phyloP scores from a whole-genome alignment of 2,797 vertebrate genomes.

The Poecilia picta region DNA sequence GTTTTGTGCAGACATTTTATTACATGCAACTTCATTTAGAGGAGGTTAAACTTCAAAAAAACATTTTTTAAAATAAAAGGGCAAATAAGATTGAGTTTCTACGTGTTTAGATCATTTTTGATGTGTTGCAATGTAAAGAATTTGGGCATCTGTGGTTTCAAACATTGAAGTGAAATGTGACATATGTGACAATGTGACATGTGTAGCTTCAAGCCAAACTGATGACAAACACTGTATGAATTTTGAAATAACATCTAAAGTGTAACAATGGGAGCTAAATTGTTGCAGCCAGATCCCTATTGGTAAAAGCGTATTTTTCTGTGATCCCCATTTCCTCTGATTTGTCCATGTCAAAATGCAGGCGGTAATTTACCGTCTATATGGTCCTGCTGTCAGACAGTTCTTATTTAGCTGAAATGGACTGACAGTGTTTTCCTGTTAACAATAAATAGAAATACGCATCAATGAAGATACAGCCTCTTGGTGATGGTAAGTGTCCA shows the following conservation, averaged over 20 bases:
- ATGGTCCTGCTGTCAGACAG: constrained; percentile 31
- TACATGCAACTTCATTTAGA: not conserved
- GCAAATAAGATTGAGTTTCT: not conserved
- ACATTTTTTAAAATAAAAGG: not conserved
- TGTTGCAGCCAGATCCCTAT: not conserved
- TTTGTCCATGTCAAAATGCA: constrained; percentile 11
- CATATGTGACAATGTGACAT: not conserved
- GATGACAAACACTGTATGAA: not conserved
- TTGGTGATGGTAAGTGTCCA: not conserved
- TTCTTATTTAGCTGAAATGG: constrained; percentile 31
- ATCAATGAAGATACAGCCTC: not conserved
- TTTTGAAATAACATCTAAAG: not conserved
- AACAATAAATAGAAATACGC: constrained; percentile 16
- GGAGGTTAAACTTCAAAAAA: not conserved
- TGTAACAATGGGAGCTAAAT: not conserved
- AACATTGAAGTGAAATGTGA: not conserved
- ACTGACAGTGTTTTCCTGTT: constrained; percentile 10
- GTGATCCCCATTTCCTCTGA: constrained; percentile 4
- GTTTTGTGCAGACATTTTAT: not conserved
- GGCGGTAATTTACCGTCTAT: constrained; percentile 28
- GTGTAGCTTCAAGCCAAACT: not conserved
- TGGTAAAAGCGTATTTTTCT: not conserved
- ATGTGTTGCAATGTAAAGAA: not conserved
- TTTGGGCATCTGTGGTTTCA: not conserved
- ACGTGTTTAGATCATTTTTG: not conserved